Conservation (phyloP, 2,888 invertebrate genomes). For the Zonitis immaculata region DNA sequence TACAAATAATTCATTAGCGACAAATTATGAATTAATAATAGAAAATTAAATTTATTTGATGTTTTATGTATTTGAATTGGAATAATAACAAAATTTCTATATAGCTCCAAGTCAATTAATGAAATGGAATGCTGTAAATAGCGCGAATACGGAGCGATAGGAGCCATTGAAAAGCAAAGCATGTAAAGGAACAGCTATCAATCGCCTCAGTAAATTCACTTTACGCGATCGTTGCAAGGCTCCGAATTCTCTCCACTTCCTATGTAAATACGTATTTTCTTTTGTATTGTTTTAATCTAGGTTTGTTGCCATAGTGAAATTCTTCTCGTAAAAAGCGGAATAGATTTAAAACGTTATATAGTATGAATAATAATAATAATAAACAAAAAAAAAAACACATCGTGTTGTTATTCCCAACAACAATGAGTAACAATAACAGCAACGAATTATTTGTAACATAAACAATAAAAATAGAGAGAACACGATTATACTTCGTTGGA, state of each 20-base stretch:
- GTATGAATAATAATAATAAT: background rate
- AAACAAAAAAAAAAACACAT: no score
- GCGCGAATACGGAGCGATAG: constrained; percentile 6
- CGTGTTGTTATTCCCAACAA: no score
- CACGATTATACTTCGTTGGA: background rate
- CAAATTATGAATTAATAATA: no score
- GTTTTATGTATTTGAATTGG: background rate
- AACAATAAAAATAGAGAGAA: background rate
- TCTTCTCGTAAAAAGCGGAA: background rate
- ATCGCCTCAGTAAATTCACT: constrained; percentile 42
- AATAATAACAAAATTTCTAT: background rate
- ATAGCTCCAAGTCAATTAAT: constrained; percentile 15
- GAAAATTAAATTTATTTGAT: no score
- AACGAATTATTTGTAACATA: background rate
- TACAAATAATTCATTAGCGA: no score
- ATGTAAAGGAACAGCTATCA: constrained; percentile 40
- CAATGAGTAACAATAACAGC: background rate
- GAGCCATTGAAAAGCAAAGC: constrained; percentile 37
- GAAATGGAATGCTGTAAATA: constrained; percentile 29
- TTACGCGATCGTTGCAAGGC: constrained; percentile 40
- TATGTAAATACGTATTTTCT: constrained; percentile 43
- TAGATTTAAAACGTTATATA: background rate
- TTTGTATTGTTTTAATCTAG: constrained; percentile 43
- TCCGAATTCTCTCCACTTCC: constrained; percentile 38
- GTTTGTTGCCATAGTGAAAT: constrained; percentile 26